Conservation (phyloP, 1,140 invertebrate genomes). For the Anoplophora glabripennis region DNA sequence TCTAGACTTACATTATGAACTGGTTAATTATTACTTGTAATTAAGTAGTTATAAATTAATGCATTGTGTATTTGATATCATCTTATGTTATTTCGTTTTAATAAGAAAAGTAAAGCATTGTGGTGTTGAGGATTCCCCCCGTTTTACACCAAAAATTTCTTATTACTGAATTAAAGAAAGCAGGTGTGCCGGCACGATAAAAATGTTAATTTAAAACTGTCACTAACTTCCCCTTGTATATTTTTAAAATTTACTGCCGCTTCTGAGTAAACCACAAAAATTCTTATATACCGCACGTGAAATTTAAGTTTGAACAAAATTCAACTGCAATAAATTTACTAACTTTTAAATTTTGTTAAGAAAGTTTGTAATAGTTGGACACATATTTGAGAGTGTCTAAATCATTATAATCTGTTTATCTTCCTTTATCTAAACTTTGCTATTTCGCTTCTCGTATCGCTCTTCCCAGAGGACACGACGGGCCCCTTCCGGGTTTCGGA, state of each 20-base stretch:
- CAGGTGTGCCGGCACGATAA: slow-evolving; percentile 20
- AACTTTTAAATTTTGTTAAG: slow-evolving; percentile 39
- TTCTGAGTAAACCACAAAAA: not conserved
- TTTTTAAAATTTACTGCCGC: slow-evolving; percentile 4
- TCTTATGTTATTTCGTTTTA: too few relatives aligned
- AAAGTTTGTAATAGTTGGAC: slow-evolving; percentile 38
- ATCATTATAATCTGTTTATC: slow-evolving; percentile 44
- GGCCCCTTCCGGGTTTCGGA: slow-evolving; percentile 24
- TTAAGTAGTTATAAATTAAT: too few relatives aligned
- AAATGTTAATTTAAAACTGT: slow-evolving; percentile 20
- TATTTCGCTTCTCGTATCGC: slow-evolving; percentile 35
- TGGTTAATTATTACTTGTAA: too few relatives aligned
- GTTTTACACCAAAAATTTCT: too few relatives aligned
- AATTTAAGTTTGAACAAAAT: too few relatives aligned
- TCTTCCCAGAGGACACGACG: slow-evolving; percentile 32
- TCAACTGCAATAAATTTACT: slow-evolving; percentile 13
- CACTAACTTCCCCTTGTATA: slow-evolving; percentile 9
- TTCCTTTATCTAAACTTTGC: slow-evolving; percentile 43
- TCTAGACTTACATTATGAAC: too few relatives aligned
- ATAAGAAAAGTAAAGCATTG: too few relatives aligned
- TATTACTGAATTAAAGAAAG: slow-evolving; percentile 1
- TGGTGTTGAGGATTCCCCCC: too few relatives aligned
- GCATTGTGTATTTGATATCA: too few relatives aligned
- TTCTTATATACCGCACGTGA: slow-evolving; percentile 3
- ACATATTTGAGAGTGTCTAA: slow-evolving; percentile 39